Base-by-base conservation (phyloP, 2,113 vertebrate genomes). In the Myotis yumanensis region DNA sequence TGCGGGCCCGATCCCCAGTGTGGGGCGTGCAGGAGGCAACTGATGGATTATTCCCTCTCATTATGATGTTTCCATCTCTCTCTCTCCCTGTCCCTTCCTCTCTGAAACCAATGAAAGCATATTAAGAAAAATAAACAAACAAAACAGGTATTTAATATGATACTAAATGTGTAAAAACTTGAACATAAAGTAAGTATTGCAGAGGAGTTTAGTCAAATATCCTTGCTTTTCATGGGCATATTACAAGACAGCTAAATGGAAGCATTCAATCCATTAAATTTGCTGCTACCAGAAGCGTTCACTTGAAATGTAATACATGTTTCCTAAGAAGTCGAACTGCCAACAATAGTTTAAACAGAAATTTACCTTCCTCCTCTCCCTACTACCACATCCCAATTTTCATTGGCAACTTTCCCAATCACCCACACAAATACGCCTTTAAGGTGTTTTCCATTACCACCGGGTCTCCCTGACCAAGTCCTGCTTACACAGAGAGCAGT, bases 161-260 rank as follows among this genome's bases (percentile, higher is more conserved):
- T 75, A 25, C 40, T 7, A 48, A 46, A 79, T 82, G 23, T n/a
- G 79, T 84, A 66, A 82, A 66, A 76, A 89, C 25, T 52, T 96
- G 10, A 86, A 62, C 86, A 11, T 16, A 89, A 46, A 48, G 11
- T 76, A 69, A 76, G 3, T 73, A 22, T 52, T 11, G 20, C 35
- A 32, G 43, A 46, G 54, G 40, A 69, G 5, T 32, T 48, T 28
- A 68, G 11, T 46, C 82, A 37, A 77, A 82, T 86, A 83, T 79
- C 4, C 4, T 82, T 72, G 75, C 40, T 94, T 40, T 46, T 86
- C 18, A 59, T 25, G 46, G 46, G 51, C 12, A 35, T 88, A 28
- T 62, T 82, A 80, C 40, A 88, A 91, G 43, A 76, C 3, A 91
- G 17, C 16, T 48, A 82, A 91, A 25, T 82, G 16, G 7, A 73